Evolutionary conservation across 2,113 vertebrate genomes (phyloP), one percentile per base, ranked within the genome.

Genomic region (Camelus dromedarius): DNA sequence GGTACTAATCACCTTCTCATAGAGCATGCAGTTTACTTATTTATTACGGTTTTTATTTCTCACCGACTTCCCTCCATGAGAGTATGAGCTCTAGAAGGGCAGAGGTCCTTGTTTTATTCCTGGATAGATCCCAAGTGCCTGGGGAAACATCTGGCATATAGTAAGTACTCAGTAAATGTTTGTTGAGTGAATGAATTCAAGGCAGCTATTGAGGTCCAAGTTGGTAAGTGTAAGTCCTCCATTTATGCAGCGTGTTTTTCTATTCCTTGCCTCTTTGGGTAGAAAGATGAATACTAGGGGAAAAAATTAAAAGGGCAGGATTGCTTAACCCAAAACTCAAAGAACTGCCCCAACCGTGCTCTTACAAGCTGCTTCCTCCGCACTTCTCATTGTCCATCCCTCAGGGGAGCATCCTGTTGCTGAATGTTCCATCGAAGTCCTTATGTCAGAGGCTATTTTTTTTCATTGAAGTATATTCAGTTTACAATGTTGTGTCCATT

Each of bases 371-470:
- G 66, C 93, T 95, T 67, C 15, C 3, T 82, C 93, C 62, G 93
- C 66, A 38, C 0, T 15, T 84, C 82, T 26, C 28, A 48, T 35
- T n/a, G 93, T 67, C 46, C 54, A 60, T 92, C 77, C 86, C 90
- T 92, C 26, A 6, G 93, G 64, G 86, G 86, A 79, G 92, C 82
- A 67, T 76, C 64, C 80, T 83, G 93, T 89, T 75, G 46, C 88
- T 76, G 16, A 82, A 64, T 58, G 83, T 91, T 95, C 79, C 95
- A 75, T 86, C 87, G 94, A 91, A 69, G 86, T 70, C 56, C 69
- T 73, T 70, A 30, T 82, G 50, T 81, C 77, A 64, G 16, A 46
- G 24, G 32, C 32, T 76, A 2, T 69, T 10, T 52, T 79, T 88
- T 93, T 54, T 67, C 46, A 75, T 4, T 42, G 38, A 42, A 42